Base-by-base conservation (phyloP, 2,888 invertebrate genomes). In the Eurytoma adleriae region DNA sequence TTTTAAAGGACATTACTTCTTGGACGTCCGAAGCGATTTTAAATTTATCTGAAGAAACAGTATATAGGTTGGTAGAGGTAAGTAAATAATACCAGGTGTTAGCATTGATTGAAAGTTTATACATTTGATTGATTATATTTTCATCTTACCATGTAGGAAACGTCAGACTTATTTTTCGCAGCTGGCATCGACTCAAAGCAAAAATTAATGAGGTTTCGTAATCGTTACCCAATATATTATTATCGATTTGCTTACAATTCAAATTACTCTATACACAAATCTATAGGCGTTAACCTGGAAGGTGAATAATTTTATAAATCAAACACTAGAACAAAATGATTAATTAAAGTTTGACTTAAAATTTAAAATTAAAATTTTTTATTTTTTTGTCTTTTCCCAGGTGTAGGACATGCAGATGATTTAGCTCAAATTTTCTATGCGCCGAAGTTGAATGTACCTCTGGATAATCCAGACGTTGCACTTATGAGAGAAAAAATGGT, bases 121-220 rank as follows among this genome's bases (percentile, higher is more conserved):
- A 40, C 40, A 10, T 40, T 10, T 52, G 3, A 24, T 14, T 67
- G 18, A 52, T 66, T 50, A 67, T 12, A 16, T 27, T 3, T 14
- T 12, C 48, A 24, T 24, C 3, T 20, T 40, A 64, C 30, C 16
- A 18, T 59, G 50, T 20, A 68, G 67, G 5, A 16, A 20, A 12
- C 40, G 2, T 66, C 75, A 1, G 52, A 79, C 12, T 30, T 70
- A 13, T 52, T 66, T 50, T 79, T 70, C 18, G 52, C 52, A 0
- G 30, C 73, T 50, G 79, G 79, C 3, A 79, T 79, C 4, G 79
- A 79, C 54, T 40, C 64, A 14, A 79, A 64, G n/a, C 79, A 79
- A 30, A 40, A 56, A 16, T 52, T 75, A 40, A 18, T 79, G 14
- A 7, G 10, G 1, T 3, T 1, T 5, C 30, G 7, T 2, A 79